Base-by-base conservation (phyloP, 2,113 vertebrate genomes). In the Malurus elegans region DNA sequence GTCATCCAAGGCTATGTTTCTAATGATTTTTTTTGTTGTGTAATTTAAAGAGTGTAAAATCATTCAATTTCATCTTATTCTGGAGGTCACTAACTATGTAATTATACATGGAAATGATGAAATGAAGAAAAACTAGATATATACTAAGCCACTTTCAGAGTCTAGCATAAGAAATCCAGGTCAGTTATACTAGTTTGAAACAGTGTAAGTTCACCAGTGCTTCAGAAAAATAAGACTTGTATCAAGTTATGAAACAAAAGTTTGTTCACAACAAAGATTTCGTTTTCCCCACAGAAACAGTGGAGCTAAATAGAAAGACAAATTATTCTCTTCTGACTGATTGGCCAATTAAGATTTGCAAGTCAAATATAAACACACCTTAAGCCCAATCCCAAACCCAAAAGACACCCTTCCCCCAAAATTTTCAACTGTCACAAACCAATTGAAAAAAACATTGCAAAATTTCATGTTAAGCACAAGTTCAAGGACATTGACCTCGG, bases 21-120 rank as follows among this genome's bases (percentile, higher is more conserved):
- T 92, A 97, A 94, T 88, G 4, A 86, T 93, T 92, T 92, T 96
- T 96, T 96, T 92, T 94, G 94, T 90, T 95, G 64, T 86, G 57
- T 65, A 95, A 95, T 96, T 96, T 93, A 85, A 92, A 78, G 84
- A 65, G 54, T 88, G 65, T 58, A 90, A 94, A 86, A 91, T 89
- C 60, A 90, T 79, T 95, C 64, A 21, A 94, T 92, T 97, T 93
- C 81, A 92, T 90, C 81, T 90, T 93, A 64, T 88, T 89, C 86
- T 88, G 44, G 50, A 90, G 91, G 88, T 86, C 58, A 72, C 91
- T 94, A 88, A 81, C 73, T 54, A n/a, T n/a, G 29, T 94, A 95
- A 95, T 96, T 93, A 92, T 83, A 95, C 66, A 92, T 64, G 65
- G 81, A 94, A 92, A 90, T 62, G 17, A 81, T 90, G 26, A 94